Evolutionary conservation across 2,113 vertebrate genomes (phyloP).

Genomic region (Dipodomys ordii): DNA sequence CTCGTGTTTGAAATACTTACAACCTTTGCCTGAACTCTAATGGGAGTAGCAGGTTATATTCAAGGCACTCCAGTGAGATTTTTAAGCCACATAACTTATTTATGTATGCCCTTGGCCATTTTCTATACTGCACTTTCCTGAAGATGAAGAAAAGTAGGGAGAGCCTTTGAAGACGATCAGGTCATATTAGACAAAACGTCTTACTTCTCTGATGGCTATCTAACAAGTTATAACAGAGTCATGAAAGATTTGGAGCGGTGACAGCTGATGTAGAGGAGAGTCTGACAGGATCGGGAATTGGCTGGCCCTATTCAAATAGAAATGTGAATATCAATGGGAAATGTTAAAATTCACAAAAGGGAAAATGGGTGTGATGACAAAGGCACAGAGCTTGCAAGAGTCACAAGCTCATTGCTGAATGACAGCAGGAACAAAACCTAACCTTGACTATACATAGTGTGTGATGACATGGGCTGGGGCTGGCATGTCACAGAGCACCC

Average conservation of each 20-base stretch:
- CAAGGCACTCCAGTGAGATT: slow-evolving; percentile 1
- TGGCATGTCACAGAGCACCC: not conserved
- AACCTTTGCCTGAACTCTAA: slow-evolving; percentile 51
- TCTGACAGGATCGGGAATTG: not conserved
- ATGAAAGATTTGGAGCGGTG: not conserved
- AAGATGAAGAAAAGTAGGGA: slow-evolving; percentile 52
- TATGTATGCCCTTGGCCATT: slow-evolving; percentile 45
- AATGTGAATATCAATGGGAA: not conserved
- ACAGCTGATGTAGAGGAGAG: not conserved
- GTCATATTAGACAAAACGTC: slow-evolving; percentile 58
- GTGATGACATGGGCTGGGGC: not conserved
- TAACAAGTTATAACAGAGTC: not conserved
- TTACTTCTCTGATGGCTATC: not conserved
- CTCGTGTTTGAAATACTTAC: not conserved
- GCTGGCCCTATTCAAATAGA: slow-evolving; percentile 35
- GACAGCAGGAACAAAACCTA: not conserved
- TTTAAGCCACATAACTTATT: slow-evolving; percentile 60
- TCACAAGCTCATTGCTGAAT: not conserved
- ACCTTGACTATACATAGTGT: not conserved
- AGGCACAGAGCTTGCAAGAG: not conserved
- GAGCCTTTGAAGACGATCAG: slow-evolving; percentile 12
- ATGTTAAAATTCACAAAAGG: not conserved
- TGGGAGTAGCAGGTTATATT: slow-evolving; percentile 25
- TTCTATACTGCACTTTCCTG: slow-evolving; percentile 34
- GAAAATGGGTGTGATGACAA: not conserved